These are phyloP conservation scores for Heliconius himera DNA, from an alignment of 1,140 invertebrate species.

Conservation along the genomic window DNA sequence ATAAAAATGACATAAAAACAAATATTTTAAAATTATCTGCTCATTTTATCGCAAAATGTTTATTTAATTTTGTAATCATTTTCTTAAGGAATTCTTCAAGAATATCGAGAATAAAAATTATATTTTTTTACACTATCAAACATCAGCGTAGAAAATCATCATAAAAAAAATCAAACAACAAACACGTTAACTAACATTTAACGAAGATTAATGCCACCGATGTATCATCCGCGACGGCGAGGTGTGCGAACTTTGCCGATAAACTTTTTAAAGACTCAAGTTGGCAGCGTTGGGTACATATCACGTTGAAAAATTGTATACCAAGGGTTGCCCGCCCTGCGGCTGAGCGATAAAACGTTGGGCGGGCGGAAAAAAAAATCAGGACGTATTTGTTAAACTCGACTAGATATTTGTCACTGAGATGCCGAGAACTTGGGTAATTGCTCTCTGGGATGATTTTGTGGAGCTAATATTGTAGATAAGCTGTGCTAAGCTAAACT, in stretches of 20 bases:
- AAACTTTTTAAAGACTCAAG: constrained; percentile 80
- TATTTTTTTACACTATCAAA: too few species aligned
- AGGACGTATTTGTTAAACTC: constrained; percentile 70
- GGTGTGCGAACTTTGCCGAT: constrained; percentile 71
- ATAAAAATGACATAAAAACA: too few species aligned
- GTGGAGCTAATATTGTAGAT: constrained; percentile 36
- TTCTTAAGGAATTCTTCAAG: too few species aligned
- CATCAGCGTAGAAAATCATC: background rate
- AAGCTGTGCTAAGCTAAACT: constrained; percentile 20
- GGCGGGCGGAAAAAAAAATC: constrained; percentile 60
- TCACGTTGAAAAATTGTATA: constrained; percentile 79
- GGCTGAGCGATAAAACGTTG: constrained; percentile 63
- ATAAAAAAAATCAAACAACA: background rate
- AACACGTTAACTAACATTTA: constrained; percentile 45
- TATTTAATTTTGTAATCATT: too few species aligned
- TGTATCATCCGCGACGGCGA: constrained; percentile 68
- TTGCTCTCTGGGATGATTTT: constrained; percentile 55
- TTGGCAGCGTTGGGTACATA: constrained; percentile 54
- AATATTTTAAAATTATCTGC: too few species aligned
- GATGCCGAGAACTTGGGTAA: constrained; percentile 68
- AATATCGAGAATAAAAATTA: too few species aligned
- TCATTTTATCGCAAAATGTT: too few species aligned
- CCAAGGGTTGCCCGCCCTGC: constrained; percentile 66
- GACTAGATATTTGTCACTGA: constrained; percentile 75
- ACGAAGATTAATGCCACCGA: constrained; percentile 69